A percentile compares a stretch with the other conserved stretches of the same genome.
These are phyloP conservation scores for Sarcophaga peregrina DNA, from an alignment of 1,140 invertebrate genomes.

Conservation along the genomic window DNA sequence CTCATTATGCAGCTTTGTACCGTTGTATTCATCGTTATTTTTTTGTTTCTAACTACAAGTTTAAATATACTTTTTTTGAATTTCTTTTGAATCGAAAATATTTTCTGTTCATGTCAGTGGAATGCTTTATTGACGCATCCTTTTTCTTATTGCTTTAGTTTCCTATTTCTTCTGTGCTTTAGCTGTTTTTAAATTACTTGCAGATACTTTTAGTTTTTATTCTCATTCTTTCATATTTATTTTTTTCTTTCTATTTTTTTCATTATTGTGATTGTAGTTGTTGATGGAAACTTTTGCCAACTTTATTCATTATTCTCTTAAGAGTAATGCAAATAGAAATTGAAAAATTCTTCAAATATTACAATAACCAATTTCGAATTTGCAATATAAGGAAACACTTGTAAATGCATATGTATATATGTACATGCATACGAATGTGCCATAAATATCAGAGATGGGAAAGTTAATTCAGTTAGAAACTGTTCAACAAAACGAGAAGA, in stretches of 20 bases:
- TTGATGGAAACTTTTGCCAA: slow-evolving; percentile 2
- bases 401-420: too few species aligned
- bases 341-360: slow-evolving; percentile 4
- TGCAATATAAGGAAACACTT: slow-evolving; percentile 7
- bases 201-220: too few species aligned
- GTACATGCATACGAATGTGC: neutral
- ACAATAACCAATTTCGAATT: slow-evolving; percentile 35
- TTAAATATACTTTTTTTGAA: neutral
- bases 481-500: too few species aligned
- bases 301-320: slow-evolving; percentile 31
- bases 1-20: too few species aligned
- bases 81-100: neutral
- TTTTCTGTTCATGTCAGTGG: too few species aligned
- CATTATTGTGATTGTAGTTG: neutral
- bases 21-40: too few species aligned
- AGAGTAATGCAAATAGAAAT: slow-evolving; percentile 38
- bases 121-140: neutral
- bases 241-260: neutral
- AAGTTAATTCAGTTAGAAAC: neutral
- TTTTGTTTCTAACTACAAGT: too few species aligned
- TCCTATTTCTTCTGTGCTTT: neutral
- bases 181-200: neutral
- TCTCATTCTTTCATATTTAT: neutral
- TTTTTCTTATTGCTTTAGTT: neutral
- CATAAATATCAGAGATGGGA: neutral